Conservation (phyloP, 1,140 invertebrate genomes). For the Hylaeus volcanicus region DNA sequence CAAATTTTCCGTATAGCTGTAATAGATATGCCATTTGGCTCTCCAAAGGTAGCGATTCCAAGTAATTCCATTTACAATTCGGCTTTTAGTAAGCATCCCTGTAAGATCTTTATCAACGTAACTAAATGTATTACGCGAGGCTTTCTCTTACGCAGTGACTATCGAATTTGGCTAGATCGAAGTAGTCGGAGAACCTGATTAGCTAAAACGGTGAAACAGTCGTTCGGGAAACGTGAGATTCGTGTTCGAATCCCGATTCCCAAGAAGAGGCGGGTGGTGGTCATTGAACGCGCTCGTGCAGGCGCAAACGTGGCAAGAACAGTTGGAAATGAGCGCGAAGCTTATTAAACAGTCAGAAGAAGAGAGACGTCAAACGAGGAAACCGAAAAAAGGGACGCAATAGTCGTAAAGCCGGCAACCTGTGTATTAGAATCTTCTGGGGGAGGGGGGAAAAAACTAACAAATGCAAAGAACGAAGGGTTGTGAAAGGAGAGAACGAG, state of each 20-base stretch:
- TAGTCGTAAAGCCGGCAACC: slow-evolving; percentile 21
- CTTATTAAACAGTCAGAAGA: neutral
- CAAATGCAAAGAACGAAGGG: slow-evolving; percentile 6
- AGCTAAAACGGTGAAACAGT: neutral
- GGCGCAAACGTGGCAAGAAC: neutral
- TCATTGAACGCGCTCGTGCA: too few species aligned
- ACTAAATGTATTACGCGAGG: too few species aligned
- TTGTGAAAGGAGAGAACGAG: slow-evolving; percentile 7
- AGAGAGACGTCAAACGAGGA: neutral
- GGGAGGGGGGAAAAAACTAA: slow-evolving; percentile 4
- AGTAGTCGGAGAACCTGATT: neutral
- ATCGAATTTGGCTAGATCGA: too few species aligned
- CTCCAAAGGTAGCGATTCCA: too few species aligned
- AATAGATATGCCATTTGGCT: too few species aligned
- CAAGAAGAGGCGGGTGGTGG: neutral
- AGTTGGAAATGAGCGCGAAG: neutral
- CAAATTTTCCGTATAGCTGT: too few species aligned
- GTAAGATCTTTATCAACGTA: too few species aligned
- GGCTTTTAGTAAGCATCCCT: too few species aligned
- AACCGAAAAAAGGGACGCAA: neutral
- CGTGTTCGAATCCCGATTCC: neutral
- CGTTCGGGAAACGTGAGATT: neutral
- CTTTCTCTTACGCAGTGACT: too few species aligned
- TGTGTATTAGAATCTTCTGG: slow-evolving; percentile 10
- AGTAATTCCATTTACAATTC: too few species aligned